phyloP scores from a whole-genome alignment of 1,140 invertebrate species.

The Penaeus japonicus region DNA sequence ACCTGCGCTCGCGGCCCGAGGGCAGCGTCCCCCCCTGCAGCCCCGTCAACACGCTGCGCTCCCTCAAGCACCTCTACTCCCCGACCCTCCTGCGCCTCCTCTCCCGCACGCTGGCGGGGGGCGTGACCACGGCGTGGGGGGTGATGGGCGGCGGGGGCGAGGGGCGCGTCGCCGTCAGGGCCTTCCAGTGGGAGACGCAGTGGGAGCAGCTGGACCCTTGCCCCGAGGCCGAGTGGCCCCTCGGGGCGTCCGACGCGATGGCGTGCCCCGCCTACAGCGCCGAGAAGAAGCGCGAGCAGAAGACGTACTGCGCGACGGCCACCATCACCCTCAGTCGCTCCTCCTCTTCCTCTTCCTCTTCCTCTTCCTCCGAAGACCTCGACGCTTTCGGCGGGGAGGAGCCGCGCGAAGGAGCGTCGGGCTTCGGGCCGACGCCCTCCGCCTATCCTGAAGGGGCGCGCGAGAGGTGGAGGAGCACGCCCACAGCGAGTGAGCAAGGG shows the following conservation, averaged over 20 bases:
- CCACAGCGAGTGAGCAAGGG: neutral
- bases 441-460: neutral
- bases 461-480: neutral
- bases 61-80: slow-evolving; percentile 48
- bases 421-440: neutral
- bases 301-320: neutral
- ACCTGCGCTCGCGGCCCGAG: slow-evolving; percentile 36
- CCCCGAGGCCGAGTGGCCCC: slow-evolving; percentile 38
- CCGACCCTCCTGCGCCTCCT: slow-evolving; percentile 29
- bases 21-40: slow-evolving; percentile 38
- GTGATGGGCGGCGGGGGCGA: slow-evolving; percentile 45
- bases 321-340: slow-evolving; percentile 10
- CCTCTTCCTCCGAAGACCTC: neutral
- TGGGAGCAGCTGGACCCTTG: slow-evolving; percentile 49
- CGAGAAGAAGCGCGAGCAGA: neutral
- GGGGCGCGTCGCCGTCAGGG: slow-evolving; percentile 45
- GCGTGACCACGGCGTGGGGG: slow-evolving; percentile 42
- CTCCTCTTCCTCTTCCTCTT: neutral
- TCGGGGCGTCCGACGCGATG: slow-evolving; percentile 1
- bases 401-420: neutral
- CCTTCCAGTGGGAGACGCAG: slow-evolving; percentile 52
- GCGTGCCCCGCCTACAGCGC: neutral
- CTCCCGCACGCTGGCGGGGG: slow-evolving; percentile 45
- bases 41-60: slow-evolving; percentile 36
- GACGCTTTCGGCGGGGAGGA: neutral